Conservation (phyloP, 2,113 vertebrate genomes). For the Lonchura striata region DNA sequence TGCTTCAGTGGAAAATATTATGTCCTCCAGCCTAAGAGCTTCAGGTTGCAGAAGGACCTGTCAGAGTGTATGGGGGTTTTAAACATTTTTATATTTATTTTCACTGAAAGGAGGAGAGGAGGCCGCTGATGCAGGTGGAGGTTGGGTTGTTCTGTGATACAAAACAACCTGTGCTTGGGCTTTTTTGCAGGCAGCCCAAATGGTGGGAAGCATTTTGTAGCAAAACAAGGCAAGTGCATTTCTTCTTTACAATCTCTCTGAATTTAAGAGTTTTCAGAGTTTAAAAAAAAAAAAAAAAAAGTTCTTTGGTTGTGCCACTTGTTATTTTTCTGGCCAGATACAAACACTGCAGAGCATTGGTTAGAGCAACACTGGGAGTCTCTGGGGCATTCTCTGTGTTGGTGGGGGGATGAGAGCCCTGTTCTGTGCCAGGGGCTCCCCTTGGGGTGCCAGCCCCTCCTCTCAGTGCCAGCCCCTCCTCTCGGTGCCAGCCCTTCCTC, state of each 20-base stretch:
- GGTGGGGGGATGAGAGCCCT: background rate
- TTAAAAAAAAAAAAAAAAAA: background rate
- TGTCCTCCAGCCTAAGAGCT: background rate
- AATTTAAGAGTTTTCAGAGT: background rate
- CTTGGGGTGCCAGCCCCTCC: background rate
- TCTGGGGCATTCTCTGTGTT: accelerated
- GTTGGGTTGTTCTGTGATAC: background rate
- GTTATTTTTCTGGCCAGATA: background rate
- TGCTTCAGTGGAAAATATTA: slow-evolving; percentile 13
- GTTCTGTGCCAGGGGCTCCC: background rate
- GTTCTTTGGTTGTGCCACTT: background rate
- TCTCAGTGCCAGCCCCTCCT: background rate
- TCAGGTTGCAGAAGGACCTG: background rate
- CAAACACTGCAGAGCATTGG: background rate
- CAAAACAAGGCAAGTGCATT: background rate
- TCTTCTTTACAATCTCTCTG: background rate
- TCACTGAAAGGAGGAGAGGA: background rate
- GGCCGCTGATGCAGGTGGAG: background rate
- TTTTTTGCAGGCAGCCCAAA: background rate
- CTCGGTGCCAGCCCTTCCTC: no score
- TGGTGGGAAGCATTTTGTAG: background rate
- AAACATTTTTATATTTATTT: accelerated
- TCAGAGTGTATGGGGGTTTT: background rate
- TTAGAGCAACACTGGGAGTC: accelerated
- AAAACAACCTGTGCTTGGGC: background rate